Percentiles rank a stretch among this genome's conserved stretches.
These are phyloP conservation scores for Melanerpes aurifrons DNA, from an alignment of 2,113 vertebrate genomes.

Conservation along the genomic window DNA sequence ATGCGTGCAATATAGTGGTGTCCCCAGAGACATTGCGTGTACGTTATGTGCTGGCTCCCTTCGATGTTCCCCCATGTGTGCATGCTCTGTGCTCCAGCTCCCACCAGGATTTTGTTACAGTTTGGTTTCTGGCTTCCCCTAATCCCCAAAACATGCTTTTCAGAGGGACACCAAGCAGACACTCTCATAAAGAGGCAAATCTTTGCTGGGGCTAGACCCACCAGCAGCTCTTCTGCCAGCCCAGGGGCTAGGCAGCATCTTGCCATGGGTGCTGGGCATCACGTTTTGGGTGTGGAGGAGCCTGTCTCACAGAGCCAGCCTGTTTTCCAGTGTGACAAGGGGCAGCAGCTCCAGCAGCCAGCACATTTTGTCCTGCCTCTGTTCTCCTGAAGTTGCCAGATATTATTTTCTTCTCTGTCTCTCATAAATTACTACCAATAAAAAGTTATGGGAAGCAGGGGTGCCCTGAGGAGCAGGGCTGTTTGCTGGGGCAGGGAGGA, in stretches of 20 bases:
- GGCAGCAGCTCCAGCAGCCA: constrained; percentile 7
- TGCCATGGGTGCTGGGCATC: neutral
- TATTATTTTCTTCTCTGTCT: neutral
- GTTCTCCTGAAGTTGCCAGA: neutral
- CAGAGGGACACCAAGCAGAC: neutral
- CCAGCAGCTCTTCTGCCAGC: neutral
- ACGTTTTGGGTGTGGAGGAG: neutral
- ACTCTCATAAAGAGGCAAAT: fast-evolving
- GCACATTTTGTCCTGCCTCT: constrained; percentile 5
- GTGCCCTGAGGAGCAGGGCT: neutral
- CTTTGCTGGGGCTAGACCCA: neutral
- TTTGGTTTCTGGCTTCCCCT: neutral
- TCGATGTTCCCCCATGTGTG: fast-evolving
- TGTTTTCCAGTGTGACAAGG: neutral
- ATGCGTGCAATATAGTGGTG: fast-evolving
- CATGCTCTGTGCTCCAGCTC: neutral
- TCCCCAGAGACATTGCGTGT: neutral
- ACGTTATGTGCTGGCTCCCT: neutral
- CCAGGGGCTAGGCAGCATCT: neutral
- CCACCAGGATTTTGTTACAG: neutral
- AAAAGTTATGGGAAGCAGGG: neutral
- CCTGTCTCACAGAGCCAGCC: neutral
- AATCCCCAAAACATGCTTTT: neutral
- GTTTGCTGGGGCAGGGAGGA: neutral
- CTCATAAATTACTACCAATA: neutral